Evolutionary conservation across 2,888 invertebrate species (phyloP), one percentile per base, ranked within the genome.

Genomic region (Pyrocoelia pectoralis): DNA sequence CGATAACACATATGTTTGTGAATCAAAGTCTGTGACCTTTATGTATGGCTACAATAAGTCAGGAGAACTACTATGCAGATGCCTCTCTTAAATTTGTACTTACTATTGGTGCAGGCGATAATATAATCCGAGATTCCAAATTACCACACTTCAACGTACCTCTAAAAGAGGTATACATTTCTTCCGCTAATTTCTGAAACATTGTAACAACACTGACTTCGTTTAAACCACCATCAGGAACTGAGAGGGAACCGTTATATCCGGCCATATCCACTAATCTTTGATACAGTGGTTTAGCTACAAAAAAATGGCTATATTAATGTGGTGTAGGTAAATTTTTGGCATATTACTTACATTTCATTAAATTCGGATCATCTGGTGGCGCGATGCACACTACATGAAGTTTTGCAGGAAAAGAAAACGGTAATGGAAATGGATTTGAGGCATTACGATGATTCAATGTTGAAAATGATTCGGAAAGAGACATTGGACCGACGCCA

Each of bases 361-460:
- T 76, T 59, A 84, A 80, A 70, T 84, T 84, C 1, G 84, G 76
- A 78, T 92, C 92, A 74, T 86, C 86, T 46, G 87, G 86, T 1
- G 87, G 83, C 0, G 89, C 87, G 66, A 92, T 81, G 48, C 91
- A 91, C n/a, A 92, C 81, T 8, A 92, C 83, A 74, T 89, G 92
- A 67, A 97, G 84, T 81, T 92, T 93, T 52, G 91, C 91, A 9
- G 93, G 91, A 78, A 91, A 93, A 8, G 91, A 84, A 72, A 93
- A 92, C 4, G 92, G 93, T 28, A 95, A 78, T 24, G 93, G 93
- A 70, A 90, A 86, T 17, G 83, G 83, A 73, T 81, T 80, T 46
- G 83, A 72, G 15, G 79, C 65, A 50, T 82, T 79, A 53, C 83
- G 79, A 56, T 83, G 80, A 72, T 82, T 82, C 33, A 83, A 68